A percentile compares a stretch with the other conserved stretches of the same genome.
Evolutionary conservation across 2,797 vertebrate genomes (phyloP).

Genomic region (Myotis myotis): DNA sequence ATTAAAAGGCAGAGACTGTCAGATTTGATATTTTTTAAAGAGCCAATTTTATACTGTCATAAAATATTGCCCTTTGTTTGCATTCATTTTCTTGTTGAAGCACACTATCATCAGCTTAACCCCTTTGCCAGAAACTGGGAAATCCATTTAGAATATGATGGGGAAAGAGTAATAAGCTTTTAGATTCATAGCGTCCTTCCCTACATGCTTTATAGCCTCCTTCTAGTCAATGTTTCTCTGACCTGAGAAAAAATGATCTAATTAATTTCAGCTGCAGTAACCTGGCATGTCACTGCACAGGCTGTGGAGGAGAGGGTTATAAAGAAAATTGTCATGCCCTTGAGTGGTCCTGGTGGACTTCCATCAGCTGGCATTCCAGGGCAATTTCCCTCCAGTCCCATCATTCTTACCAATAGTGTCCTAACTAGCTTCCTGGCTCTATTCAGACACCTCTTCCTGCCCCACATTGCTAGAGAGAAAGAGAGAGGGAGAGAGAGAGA

Average conservation of each 20-base stretch:
- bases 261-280: conserved; percentile 11
- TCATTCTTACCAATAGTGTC: not conserved
- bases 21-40: not conserved
- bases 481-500: too few relatives aligned
- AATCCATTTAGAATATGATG: not conserved
- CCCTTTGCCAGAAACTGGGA: not conserved
- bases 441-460: not conserved
- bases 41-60: not conserved
- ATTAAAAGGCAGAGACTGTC: not conserved
- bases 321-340: not conserved
- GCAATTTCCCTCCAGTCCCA: not conserved
- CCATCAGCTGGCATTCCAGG: not conserved
- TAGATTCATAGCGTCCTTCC: not conserved
- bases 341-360: not conserved
- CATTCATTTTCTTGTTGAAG: not conserved
- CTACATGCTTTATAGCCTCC: not conserved
- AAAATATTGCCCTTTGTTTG: not conserved
- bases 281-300: not conserved
- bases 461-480: not conserved
- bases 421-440: not conserved
- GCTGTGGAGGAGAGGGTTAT: not conserved
- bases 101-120: not conserved
- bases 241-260: not conserved
- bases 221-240: not conserved
- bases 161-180: not conserved